Evolutionary conservation across 2,113 vertebrate species (phyloP), one percentile per base, ranked within the genome.

Genomic region (Himantopus leucocephalus): DNA sequence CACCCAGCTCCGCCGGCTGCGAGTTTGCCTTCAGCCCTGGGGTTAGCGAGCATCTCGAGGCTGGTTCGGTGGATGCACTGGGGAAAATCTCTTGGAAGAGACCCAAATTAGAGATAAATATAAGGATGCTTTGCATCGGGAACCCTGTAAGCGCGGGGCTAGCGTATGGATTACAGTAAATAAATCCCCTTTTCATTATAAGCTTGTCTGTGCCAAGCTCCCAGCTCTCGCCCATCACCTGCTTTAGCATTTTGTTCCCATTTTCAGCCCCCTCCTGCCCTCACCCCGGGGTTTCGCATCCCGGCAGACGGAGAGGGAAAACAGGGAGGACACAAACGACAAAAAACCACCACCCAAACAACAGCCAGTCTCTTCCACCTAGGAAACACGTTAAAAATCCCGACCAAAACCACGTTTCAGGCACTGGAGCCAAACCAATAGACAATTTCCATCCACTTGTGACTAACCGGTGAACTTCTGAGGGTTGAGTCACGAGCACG

Each of bases 101-200:
- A 75, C 64, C n/a, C 83, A 92, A 86, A 84, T 47, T 21, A 39
- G 72, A 84, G 72, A 84, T 32, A 88, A 88, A 86, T 22, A 26
- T 19, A 67, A 85, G 72, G 59, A 91, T 47, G 59, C 26, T 80
- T 77, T 91, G 68, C 68, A 67, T 48, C 52, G 34, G 63, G 52
- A 84, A 55, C 55, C 41, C 76, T 30, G 29, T 41, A 74, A 89
- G 68, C 21, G 67, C 80, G 50, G 80, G 80, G 83, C 68, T 84
- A 63, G 93, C 2, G 1, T 53, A 23, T 63, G 56, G 79, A 92
- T 96, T 94, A 81, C 47, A 70, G 76, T 53, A 74, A 92, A 89
- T 90, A 88, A 95, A 96, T 86, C 72, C 63, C 79, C 37, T 96
- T 95, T 86, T 59, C 83, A 81, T 78, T 63, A 80, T 52, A 66